Conservation (phyloP, 2,888 invertebrate genomes). For the Empis livida region DNA sequence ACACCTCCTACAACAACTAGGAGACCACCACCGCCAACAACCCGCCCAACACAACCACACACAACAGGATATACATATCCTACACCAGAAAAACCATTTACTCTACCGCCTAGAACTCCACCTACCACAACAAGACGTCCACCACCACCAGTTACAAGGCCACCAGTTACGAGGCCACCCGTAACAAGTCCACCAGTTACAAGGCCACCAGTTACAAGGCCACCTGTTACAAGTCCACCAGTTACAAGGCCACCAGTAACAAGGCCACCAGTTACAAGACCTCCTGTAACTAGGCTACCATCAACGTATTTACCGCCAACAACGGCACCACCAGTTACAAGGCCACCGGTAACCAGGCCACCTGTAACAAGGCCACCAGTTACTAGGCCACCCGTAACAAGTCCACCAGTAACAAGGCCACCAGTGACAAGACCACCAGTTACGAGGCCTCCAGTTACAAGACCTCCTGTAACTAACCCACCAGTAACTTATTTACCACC, state of each 20-base stretch:
- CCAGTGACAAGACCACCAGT: neutral
- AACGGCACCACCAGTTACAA: no score
- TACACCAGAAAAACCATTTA: slow-evolving; percentile 1
- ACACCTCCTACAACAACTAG: slow-evolving; percentile 5
- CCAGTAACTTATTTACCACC: no score
- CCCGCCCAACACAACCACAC: neutral
- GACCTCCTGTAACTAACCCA: no score
- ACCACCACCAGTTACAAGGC: neutral
- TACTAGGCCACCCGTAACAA: neutral
- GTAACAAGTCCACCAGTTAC: neutral
- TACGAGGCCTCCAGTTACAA: no score
- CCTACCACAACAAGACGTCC: neutral
- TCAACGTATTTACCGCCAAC: no score
- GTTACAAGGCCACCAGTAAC: neutral
- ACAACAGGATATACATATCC: slow-evolving; percentile 8
- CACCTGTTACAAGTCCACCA: neutral
- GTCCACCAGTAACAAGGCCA: slow-evolving; percentile 12
- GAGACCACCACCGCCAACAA: neutral
- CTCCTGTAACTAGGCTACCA: no score
- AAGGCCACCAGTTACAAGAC: neutral
- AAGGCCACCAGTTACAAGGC: neutral
- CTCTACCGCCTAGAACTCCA: slow-evolving; percentile 1
- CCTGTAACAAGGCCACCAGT: neutral
- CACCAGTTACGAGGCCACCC: neutral
- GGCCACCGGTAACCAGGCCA: neutral